Evolutionary conservation across 2,888 invertebrate genomes (phyloP).

Genomic region (Phlogophora meticulosa): DNA sequence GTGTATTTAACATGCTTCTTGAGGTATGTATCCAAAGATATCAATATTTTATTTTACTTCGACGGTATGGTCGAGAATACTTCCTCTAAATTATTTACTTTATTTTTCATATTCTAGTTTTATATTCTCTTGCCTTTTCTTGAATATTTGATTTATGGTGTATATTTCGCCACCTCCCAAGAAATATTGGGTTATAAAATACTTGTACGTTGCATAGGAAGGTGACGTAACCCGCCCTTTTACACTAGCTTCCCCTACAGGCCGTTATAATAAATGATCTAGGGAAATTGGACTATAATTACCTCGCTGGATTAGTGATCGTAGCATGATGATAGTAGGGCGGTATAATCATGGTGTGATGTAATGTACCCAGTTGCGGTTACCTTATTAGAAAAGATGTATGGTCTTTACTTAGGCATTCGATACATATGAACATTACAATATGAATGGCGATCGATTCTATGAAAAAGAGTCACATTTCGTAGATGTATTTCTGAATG

Average conservation of each 20-base stretch:
- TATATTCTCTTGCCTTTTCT: no score
- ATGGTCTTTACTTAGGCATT: not conserved
- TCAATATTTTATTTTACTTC: not conserved
- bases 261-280: conserved; percentile 33
- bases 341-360: conserved; percentile 26
- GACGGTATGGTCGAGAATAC: not conserved
- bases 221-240: conserved; percentile 33
- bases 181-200: not conserved
- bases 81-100: not conserved
- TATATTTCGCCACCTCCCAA: not conserved
- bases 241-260: conserved; percentile 14
- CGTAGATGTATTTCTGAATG: conserved; percentile 4
- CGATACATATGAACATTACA: conserved; percentile 6
- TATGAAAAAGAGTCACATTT: not conserved
- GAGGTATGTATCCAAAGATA: not conserved
- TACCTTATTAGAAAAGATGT: conserved; percentile 11
- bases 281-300: conserved; percentile 46
- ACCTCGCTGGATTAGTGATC: conserved; percentile 33
- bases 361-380: conserved; percentile 43
- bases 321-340: conserved; percentile 25
- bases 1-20: not conserved
- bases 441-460: not conserved
- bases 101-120: no score
- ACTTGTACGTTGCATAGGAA: not conserved
- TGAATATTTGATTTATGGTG: not conserved